Percentiles rank a stretch among this genome's conserved stretches.
These are phyloP conservation scores for Triplophysa dalaica DNA, from an alignment of 2,113 vertebrate genomes.

Conservation along the genomic window DNA sequence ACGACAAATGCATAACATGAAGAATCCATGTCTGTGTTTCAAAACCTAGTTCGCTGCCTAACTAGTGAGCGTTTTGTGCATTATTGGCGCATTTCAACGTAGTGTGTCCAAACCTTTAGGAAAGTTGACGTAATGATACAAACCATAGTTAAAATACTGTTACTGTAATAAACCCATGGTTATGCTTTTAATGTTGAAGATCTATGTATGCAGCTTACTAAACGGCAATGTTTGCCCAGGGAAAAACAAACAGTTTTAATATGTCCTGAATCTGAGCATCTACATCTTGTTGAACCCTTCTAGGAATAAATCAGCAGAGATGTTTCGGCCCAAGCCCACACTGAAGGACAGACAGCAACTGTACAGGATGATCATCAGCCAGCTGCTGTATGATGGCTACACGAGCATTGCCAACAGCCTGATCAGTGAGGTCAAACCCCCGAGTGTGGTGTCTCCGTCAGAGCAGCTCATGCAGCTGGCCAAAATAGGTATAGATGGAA, in stretches of 20 bases:
- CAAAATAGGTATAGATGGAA: constrained; percentile 82
- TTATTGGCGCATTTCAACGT: not conserved
- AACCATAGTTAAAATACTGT: too few relatives aligned
- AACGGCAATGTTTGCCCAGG: not conserved
- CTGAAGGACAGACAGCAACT: constrained; percentile 96
- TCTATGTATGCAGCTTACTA: not conserved
- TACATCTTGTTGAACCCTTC: not conserved
- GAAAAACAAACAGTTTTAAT: not conserved
- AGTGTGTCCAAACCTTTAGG: not conserved
- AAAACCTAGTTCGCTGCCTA: not conserved
- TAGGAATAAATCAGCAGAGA: constrained; percentile 55
- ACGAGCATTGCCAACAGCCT: constrained; percentile 93
- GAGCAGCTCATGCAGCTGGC: constrained; percentile 97
- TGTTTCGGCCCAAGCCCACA: constrained; percentile 95
- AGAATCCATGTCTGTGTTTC: not conserved
- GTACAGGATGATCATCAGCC: constrained; percentile 95
- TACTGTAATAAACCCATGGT: too few relatives aligned
- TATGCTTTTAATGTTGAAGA: too few relatives aligned
- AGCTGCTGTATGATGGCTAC: constrained; percentile 96
- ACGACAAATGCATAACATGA: not conserved
- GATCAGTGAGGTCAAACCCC: constrained; percentile 92
- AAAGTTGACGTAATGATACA: too few relatives aligned
- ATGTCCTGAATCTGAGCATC: not conserved
- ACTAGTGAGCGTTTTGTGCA: not conserved
- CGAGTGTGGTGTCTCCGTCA: constrained; percentile 89